Percentiles rank a stretch among this genome's conserved stretches.
Conservation (phyloP, 2,888 invertebrate species). For the Suillia variegata region DNA sequence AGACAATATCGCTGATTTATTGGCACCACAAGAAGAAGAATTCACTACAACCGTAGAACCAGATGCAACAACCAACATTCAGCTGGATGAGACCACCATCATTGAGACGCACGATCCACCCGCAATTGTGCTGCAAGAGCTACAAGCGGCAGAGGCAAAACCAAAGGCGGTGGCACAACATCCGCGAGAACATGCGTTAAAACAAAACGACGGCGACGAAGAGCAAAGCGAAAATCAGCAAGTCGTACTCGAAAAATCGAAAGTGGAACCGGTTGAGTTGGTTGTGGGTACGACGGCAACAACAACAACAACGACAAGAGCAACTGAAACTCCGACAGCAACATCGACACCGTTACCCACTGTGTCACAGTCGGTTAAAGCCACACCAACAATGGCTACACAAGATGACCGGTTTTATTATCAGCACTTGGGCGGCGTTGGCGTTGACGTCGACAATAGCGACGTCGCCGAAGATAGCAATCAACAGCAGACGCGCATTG, state of each 20-base stretch:
- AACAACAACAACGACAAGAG: constrained; percentile 22
- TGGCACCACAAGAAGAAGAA: constrained; percentile 13
- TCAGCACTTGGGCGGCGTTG: constrained; percentile 40
- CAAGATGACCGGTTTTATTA: constrained; percentile 47
- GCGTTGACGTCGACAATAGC: background rate
- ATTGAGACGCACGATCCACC: constrained; percentile 22
- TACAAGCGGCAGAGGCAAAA: too few species aligned
- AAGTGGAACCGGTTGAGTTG: constrained; percentile 54
- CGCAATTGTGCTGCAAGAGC: constrained; percentile 2
- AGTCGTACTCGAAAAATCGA: constrained; percentile 50
- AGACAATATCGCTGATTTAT: background rate
- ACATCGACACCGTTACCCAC: constrained; percentile 33
- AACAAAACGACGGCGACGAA: background rate
- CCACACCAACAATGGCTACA: constrained; percentile 4
- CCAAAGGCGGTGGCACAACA: too few species aligned
- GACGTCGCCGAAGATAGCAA: background rate
- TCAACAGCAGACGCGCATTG: too few species aligned
- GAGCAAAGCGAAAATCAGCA: constrained; percentile 33
- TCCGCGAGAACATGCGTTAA: constrained; percentile 2
- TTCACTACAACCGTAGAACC: constrained; percentile 20
- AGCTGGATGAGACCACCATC: constrained; percentile 35
- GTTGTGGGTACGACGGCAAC: constrained; percentile 8
- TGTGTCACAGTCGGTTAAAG: constrained; percentile 26
- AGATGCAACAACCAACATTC: constrained; percentile 12
- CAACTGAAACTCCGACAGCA: constrained; percentile 19